Conservation (phyloP, 2,888 invertebrate species). For the Tolmerus cingulatus region DNA sequence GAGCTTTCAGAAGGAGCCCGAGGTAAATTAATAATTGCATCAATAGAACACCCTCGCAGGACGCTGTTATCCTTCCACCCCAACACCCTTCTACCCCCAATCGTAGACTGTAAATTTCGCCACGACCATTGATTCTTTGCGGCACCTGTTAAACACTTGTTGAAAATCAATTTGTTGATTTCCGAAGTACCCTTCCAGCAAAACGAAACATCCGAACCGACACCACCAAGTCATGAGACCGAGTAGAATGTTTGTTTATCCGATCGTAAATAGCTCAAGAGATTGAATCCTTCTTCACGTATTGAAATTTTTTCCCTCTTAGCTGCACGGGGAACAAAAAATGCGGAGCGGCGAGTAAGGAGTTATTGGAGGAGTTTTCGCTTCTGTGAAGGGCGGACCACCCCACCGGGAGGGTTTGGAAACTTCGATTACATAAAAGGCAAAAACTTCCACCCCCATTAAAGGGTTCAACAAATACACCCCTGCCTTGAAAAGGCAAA, state of each 20-base stretch:
- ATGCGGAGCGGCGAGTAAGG: not conserved
- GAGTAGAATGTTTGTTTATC: slow-evolving; percentile 40
- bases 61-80: no score
- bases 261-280: slow-evolving; percentile 43
- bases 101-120: slow-evolving; percentile 14
- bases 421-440: slow-evolving; percentile 28
- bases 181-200: slow-evolving; percentile 41
- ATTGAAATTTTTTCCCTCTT: slow-evolving; percentile 29
- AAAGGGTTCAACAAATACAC: slow-evolving; percentile 32
- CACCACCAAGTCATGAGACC: slow-evolving; percentile 29
- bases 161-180: slow-evolving; percentile 47
- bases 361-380: slow-evolving; percentile 9
- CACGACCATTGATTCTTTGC: slow-evolving; percentile 14
- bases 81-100: no score
- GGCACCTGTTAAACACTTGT: slow-evolving; percentile 46
- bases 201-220: slow-evolving; percentile 32
- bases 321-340: not conserved
- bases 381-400: not conserved
- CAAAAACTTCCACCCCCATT: slow-evolving; percentile 14
- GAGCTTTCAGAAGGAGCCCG: not conserved
- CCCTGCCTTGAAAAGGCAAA: slow-evolving; percentile 24
- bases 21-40: slow-evolving; percentile 37
- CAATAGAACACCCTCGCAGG: not conserved
- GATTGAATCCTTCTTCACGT: slow-evolving; percentile 42
- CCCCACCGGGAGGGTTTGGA: not conserved